phyloP scores from a whole-genome alignment of 35 echinoderm and acorn worm genomes.

The Ophiothrix spiculata region DNA sequence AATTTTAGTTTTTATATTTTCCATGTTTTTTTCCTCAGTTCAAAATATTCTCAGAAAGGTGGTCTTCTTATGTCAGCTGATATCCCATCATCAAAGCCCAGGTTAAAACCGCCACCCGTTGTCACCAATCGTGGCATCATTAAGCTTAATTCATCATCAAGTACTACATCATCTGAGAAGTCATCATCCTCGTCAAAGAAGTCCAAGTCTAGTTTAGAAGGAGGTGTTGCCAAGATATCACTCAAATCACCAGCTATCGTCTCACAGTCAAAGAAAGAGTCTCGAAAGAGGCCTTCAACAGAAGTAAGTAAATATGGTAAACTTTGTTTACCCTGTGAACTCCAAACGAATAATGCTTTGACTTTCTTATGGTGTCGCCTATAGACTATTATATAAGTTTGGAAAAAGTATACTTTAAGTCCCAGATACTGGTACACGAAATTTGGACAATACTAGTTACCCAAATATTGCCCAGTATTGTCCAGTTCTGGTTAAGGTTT shows the following conservation, averaged over 20 bases:
- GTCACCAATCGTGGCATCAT: constrained; percentile 16
- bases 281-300: not conserved
- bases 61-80: constrained; percentile 38
- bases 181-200: not conserved
- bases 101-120: constrained; percentile 48
- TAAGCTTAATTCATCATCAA: constrained; percentile 21
- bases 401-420: too few species aligned
- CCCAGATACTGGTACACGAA: too few species aligned
- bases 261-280: not conserved
- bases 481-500: too few species aligned
- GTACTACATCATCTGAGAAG: not conserved
- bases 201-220: not conserved
- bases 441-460: too few species aligned
- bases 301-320: too few species aligned
- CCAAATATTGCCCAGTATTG: too few species aligned
- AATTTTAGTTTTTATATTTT: too few species aligned
- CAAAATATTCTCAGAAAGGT: not conserved
- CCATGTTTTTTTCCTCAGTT: not conserved
- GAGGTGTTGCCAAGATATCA: not conserved
- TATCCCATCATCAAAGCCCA: constrained; percentile 14
- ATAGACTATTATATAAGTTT: too few species aligned
- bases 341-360: too few species aligned
- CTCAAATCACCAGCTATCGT: not conserved
- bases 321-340: too few species aligned
- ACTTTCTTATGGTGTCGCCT: too few species aligned